Evolutionary conservation across 2,797 vertebrate species (phyloP).

Genomic region (Darevskia mixta): DNA sequence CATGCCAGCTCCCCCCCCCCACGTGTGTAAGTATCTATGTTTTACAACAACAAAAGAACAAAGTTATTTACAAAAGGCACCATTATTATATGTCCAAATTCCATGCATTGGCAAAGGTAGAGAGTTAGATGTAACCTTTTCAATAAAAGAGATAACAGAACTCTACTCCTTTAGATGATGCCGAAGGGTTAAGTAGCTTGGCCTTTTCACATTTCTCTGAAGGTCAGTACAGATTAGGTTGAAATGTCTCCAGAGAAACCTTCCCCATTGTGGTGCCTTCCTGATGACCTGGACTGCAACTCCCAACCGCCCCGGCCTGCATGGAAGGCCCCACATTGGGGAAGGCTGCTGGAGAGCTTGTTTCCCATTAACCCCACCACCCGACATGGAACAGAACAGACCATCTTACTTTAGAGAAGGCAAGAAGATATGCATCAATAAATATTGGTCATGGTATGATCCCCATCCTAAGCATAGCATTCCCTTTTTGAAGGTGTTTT

Average conservation of each 20-base stretch:
- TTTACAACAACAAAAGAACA: too few species aligned
- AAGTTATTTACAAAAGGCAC: too few species aligned
- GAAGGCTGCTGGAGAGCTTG: background rate
- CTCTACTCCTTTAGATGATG: fast-evolving
- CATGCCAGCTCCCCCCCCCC: background rate
- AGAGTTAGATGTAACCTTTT: too few species aligned
- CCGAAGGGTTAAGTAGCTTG: conserved; percentile 51
- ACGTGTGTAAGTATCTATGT: too few species aligned
- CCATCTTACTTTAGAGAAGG: background rate
- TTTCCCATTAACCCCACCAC: background rate
- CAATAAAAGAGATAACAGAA: too few species aligned
- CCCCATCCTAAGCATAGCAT: background rate
- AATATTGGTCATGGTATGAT: background rate
- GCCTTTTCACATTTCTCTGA: background rate
- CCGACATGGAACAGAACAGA: background rate
- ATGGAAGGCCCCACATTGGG: too few species aligned
- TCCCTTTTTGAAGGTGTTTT: background rate
- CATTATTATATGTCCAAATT: too few species aligned
- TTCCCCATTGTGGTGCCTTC: too few species aligned
- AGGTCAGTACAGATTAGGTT: conserved; percentile 49
- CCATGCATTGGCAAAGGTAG: too few species aligned
- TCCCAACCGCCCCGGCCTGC: too few species aligned
- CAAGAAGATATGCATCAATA: background rate
- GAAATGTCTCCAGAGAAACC: conserved; percentile 33
- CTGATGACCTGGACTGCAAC: too few species aligned